phyloP scores from a whole-genome alignment of 1,140 invertebrate species.

The Homalodisca vitripennis region DNA sequence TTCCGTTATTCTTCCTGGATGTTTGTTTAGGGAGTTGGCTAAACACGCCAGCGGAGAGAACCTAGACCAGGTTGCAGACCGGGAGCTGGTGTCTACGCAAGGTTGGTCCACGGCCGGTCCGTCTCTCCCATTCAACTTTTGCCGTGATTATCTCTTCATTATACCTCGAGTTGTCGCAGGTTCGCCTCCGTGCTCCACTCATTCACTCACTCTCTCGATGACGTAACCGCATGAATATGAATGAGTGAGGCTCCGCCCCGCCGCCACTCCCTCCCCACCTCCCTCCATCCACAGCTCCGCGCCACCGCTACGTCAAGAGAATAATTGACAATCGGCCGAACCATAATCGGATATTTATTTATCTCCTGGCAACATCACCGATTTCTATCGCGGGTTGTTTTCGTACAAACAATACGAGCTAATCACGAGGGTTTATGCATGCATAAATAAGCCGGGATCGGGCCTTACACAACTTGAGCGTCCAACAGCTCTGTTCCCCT shows the following conservation, averaged over 20 bases:
- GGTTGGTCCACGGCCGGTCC: too few species aligned
- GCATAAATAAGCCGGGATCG: background rate
- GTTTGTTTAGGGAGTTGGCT: too few species aligned
- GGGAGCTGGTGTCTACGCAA: too few species aligned
- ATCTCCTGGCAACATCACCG: slow-evolving; percentile 5
- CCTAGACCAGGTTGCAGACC: too few species aligned
- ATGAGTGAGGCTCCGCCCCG: slow-evolving; percentile 19
- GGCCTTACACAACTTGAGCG: slow-evolving; percentile 11
- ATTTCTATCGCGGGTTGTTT: slow-evolving; percentile 13
- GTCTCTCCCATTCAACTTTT: background rate
- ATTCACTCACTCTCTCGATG: slow-evolving; percentile 2
- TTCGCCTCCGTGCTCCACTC: background rate
- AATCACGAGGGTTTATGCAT: slow-evolving; percentile 6
- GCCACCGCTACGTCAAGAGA: background rate
- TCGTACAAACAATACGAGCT: slow-evolving; percentile 12
- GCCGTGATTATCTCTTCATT: background rate
- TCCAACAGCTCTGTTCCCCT: slow-evolving; percentile 1
- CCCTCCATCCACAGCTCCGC: too few species aligned
- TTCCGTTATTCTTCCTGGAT: too few species aligned
- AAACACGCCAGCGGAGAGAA: too few species aligned
- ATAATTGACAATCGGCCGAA: slow-evolving; percentile 11
- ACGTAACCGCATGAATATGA: slow-evolving; percentile 26
- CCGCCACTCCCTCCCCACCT: background rate
- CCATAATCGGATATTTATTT: slow-evolving; percentile 21
- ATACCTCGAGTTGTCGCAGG: background rate